Base-by-base conservation (phyloP, 2,797 vertebrate species). In the Oreochromis mossambicus region DNA sequence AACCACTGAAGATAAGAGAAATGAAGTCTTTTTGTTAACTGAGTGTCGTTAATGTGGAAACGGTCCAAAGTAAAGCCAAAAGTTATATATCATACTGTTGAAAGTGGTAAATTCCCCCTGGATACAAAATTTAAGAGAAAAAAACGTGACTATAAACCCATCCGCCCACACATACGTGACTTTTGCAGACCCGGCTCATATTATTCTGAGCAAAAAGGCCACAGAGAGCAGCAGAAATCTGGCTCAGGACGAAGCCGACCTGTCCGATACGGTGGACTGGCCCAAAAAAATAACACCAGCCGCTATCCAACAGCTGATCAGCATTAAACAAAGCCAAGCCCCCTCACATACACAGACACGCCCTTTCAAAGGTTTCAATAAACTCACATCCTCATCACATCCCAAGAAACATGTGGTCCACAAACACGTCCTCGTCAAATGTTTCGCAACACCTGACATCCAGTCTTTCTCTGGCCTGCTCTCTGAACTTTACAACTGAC, bases 281-380 rank as follows among this genome's bases (percentile, higher is more conserved):
- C 87, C 82, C 68, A 82, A 46, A 61, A n/a, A 85, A 91, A 85
- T 55, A 87, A n/a, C 24, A 52, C 50, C 88, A 81, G 88, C 84
- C 86, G 83, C 82, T 48, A 5, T 68, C 51, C 55, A 58, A 87
- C 92, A 90, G 89, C 87, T 87, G 91, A 89, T 86, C 81, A 55
- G 81, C 76, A 78, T 87, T 87, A 88, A 90, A 85, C 19, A n/a
- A 50, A 86, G 79, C 78, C 73, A 29, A 80, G 58, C 76, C 48
- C 79, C 6, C 70, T 87, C 51, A 21, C 32, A 61, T 11, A 34
- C 75, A 80, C 34, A 87, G 83, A 63, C 56, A 77, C 26, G 14
- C 75, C 83, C 84, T 81, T 78, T 58, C 32, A 34, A 63, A 36
- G 14, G 66, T 50, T 46, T 70, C 29, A 86, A 79, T 52, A 8